Conservation (phyloP, 2,113 vertebrate species). For the Takifugu bimaculatus region DNA sequence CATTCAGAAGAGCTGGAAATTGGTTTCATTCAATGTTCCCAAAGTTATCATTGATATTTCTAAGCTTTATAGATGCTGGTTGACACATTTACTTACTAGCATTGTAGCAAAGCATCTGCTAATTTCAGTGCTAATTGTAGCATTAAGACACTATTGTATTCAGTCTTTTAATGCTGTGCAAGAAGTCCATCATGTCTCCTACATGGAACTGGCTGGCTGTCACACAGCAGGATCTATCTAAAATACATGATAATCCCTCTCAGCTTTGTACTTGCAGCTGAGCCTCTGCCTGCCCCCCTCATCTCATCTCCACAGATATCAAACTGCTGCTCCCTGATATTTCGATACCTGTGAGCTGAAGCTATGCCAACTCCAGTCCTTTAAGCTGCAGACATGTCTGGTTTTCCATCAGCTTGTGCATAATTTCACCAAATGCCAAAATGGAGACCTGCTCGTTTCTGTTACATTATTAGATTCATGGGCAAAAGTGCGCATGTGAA, state of each 20-base stretch:
- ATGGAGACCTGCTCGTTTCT: background rate
- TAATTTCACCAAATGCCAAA: constrained; percentile 18
- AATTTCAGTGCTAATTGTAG: no score
- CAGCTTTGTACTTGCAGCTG: constrained; percentile 31
- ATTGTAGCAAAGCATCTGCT: no score
- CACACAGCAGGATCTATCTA: constrained; percentile 28
- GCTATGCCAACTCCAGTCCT: constrained; percentile 57
- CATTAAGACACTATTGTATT: no score
- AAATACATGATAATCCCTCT: constrained; percentile 46
- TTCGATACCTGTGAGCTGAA: constrained; percentile 15
- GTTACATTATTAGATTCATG: background rate
- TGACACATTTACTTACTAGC: no score
- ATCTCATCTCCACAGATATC: constrained; percentile 33
- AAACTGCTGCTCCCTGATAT: constrained; percentile 23
- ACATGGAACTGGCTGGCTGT: constrained; percentile 7
- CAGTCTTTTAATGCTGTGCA: no score
- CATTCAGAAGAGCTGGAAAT: no score
- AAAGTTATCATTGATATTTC: no score
- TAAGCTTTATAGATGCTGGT: no score
- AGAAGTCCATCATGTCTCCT: no score
- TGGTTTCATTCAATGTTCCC: no score
- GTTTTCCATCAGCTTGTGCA: constrained; percentile 35
- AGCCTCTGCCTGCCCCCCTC: constrained; percentile 15
- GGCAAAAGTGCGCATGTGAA: constrained; percentile 1
- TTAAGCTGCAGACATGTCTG: constrained; percentile 12